Percentiles rank a stretch among this genome's conserved stretches.
These are phyloP conservation scores for Phthorimaea operculella DNA, from an alignment of 1,140 invertebrate genomes.

Conservation along the genomic window DNA sequence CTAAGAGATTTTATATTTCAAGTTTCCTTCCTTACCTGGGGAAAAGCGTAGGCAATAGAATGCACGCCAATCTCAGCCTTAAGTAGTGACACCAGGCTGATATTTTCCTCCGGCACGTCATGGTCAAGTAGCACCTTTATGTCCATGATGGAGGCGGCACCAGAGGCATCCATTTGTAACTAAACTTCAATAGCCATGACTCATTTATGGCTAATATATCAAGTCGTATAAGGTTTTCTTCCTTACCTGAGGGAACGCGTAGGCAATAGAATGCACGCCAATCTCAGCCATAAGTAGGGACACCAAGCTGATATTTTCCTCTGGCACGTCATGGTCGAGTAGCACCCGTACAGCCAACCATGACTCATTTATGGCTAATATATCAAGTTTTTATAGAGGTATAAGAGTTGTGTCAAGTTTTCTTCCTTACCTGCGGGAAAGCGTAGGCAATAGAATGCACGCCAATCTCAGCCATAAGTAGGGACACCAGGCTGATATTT, in stretches of 20 bases:
- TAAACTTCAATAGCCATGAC: no score
- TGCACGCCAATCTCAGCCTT: constrained; percentile 98
- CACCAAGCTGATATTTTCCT: no score
- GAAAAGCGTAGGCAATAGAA: constrained; percentile 98
- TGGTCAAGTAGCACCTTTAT: constrained; percentile 97
- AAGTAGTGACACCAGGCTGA: constrained; percentile 90
- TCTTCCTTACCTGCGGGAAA: constrained; percentile 88
- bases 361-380: no score
- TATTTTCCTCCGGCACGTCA: constrained; percentile 95
- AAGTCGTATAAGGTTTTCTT: no score
- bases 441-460: constrained; percentile 99
- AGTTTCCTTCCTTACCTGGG: constrained; percentile 80
- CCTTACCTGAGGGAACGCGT: constrained; percentile 92
- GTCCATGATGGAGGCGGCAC: constrained; percentile 99
- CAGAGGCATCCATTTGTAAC: no score
- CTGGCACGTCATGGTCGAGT: no score
- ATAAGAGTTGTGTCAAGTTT: no score
- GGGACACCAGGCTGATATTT: constrained; percentile 92
- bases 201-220: no score
- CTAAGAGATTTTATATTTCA: no score
- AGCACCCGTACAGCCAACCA: constrained; percentile 93
- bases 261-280: constrained; percentile 97
- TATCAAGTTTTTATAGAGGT: no score
- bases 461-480: constrained; percentile 97
- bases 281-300: no score